These are phyloP conservation scores for Blennius ocellaris DNA, from an alignment of 2,113 vertebrate species.

Conservation along the genomic window DNA sequence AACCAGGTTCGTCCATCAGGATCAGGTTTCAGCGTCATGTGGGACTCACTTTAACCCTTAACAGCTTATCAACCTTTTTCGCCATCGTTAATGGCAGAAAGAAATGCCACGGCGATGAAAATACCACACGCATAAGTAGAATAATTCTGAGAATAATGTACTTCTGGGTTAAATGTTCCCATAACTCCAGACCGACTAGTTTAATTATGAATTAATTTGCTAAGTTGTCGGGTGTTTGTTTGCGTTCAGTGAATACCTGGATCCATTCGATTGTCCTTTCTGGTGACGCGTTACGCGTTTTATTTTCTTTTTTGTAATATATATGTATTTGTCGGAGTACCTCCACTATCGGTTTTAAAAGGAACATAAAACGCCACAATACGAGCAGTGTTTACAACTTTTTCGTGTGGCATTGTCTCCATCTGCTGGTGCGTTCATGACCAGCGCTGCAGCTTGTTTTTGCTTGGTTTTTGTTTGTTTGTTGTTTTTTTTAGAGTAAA, in stretches of 20 bases:
- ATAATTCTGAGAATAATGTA: background rate
- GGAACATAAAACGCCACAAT: background rate
- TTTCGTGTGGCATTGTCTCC: conserved; percentile 66
- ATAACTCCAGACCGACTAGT: background rate
- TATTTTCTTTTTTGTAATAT: background rate
- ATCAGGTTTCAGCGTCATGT: conserved; percentile 55
- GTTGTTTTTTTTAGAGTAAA: background rate
- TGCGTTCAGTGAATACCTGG: background rate
- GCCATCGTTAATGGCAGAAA: background rate
- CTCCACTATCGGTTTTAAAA: background rate
- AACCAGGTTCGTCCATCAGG: conserved; percentile 7
- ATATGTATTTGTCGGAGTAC: background rate
- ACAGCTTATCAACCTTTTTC: background rate
- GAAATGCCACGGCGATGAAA: background rate
- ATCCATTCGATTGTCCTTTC: background rate
- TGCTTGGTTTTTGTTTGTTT: no score
- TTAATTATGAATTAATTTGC: background rate
- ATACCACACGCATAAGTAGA: background rate
- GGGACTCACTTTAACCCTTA: conserved; percentile 65
- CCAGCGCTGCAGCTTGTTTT: conserved; percentile 18
- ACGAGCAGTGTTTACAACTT: background rate
- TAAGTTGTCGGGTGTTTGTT: background rate
- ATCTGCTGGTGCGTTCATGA: conserved; percentile 76
- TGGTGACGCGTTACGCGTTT: background rate
- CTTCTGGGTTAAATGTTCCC: background rate